phyloP scores from a whole-genome alignment of 2,113 vertebrate genomes.

The Oriolus oriolus region DNA sequence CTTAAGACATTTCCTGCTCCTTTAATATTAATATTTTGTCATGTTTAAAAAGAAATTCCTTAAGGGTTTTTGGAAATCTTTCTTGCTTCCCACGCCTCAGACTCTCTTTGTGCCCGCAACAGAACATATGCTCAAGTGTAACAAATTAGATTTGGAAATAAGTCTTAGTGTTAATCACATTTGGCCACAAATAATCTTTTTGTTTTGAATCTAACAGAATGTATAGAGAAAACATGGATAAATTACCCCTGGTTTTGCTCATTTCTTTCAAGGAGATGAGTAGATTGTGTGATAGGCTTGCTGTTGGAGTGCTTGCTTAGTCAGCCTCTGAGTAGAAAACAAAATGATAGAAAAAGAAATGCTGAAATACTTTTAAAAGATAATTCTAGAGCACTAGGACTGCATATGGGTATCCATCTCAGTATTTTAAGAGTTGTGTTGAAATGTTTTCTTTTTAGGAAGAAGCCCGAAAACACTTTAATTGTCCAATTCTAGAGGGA shows the following conservation, averaged over 20 bases:
- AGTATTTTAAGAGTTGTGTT: background rate
- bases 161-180: background rate
- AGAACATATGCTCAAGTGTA: background rate
- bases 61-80: background rate
- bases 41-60: background rate
- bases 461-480: conserved; percentile 90
- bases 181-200: background rate
- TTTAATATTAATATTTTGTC: background rate
- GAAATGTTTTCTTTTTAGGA: conserved; percentile 73
- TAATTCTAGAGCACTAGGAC: background rate
- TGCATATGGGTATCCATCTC: background rate
- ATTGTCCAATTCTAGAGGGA: conserved; percentile 89
- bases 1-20: fast-evolving
- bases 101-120: background rate
- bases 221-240: background rate
- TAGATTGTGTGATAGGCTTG: background rate
- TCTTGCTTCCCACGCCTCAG: background rate
- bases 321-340: background rate
- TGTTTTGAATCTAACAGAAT: background rate
- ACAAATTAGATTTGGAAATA: background rate
- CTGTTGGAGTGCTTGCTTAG: background rate
- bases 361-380: background rate
- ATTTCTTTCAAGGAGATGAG: background rate
- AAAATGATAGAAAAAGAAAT: background rate
- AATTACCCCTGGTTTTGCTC: background rate